Evolutionary conservation across 2,888 invertebrate species (phyloP).

Genomic region (Oeneis ivallda): DNA sequence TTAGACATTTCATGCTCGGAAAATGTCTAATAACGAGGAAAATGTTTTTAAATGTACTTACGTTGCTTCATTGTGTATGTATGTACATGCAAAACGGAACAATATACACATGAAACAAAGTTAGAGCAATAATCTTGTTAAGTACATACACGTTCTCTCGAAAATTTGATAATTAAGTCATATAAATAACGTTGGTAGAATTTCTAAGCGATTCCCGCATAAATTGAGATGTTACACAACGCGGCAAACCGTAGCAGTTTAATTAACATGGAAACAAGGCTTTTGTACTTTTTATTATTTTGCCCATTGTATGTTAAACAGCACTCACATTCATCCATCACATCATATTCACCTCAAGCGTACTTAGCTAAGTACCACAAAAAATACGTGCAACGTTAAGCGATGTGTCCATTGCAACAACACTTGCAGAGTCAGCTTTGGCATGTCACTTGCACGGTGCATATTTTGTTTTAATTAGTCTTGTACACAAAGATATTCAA

Average conservation of each 20-base stretch:
- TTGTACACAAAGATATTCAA: too few relatives aligned
- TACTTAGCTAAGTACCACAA: slow-evolving; percentile 28
- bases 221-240: slow-evolving; percentile 63
- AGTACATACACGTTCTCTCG: slow-evolving; percentile 17
- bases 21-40: too few relatives aligned
- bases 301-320: slow-evolving; percentile 79
- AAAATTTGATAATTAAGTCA: slow-evolving; percentile 33
- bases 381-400: slow-evolving; percentile 3
- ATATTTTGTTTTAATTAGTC: neutral
- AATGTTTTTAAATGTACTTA: too few relatives aligned
- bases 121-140: slow-evolving; percentile 11
- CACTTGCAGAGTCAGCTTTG: neutral
- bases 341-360: slow-evolving; percentile 62
- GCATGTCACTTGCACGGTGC: neutral
- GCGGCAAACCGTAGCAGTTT: slow-evolving; percentile 68
- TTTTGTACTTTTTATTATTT: slow-evolving; percentile 62
- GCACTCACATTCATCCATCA: slow-evolving; percentile 73
- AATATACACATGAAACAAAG: slow-evolving; percentile 5
- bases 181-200: slow-evolving; percentile 34
- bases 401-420: neutral
- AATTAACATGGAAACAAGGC: slow-evolving; percentile 75
- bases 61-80: neutral
- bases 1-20: too few relatives aligned
- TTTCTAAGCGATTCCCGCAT: slow-evolving; percentile 41
- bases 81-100: neutral